A percentile compares a stretch with the other conserved stretches of the same genome.
Conservation (phyloP, 35 echinoderm and acorn worm genomes). For the Patiria miniata region DNA sequence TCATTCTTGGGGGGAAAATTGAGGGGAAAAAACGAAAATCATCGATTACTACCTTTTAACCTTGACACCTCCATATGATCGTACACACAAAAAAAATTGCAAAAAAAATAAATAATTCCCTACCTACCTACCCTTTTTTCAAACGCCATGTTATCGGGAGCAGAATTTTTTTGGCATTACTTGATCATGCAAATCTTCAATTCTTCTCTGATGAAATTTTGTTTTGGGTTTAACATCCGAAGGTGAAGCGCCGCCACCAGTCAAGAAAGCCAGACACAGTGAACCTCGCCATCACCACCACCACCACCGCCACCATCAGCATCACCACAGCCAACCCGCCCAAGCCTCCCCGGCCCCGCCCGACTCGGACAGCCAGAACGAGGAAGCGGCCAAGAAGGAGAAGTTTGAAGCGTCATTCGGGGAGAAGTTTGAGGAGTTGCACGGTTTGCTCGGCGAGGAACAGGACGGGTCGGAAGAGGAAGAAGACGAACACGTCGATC, state of each 20-base stretch:
- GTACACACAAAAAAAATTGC: too few species aligned
- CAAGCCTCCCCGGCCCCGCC: neutral
- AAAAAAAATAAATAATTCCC: too few species aligned
- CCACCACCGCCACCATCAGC: neutral
- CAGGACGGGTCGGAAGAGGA: slow-evolving; percentile 53
- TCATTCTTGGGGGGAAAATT: too few species aligned
- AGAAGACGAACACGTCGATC: slow-evolving; percentile 54
- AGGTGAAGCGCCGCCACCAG: slow-evolving; percentile 9
- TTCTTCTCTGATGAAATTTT: too few species aligned
- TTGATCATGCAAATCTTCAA: too few species aligned
- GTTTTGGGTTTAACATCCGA: neutral
- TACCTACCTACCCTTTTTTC: too few species aligned
- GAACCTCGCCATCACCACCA: neutral
- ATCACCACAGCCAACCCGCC: neutral
- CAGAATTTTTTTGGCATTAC: too few species aligned
- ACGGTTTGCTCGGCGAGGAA: slow-evolving; percentile 49
- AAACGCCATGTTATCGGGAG: too few species aligned
- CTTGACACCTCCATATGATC: too few species aligned
- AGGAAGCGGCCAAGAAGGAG: slow-evolving; percentile 42
- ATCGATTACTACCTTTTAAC: too few species aligned
- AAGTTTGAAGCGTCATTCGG: slow-evolving; percentile 16
- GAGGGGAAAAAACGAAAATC: too few species aligned
- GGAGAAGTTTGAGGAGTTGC: slow-evolving; percentile 64
- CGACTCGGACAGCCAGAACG: slow-evolving; percentile 24
- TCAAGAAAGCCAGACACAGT: neutral